Percentiles rank a stretch among this genome's conserved stretches.
Evolutionary conservation across 2,797 vertebrate species (phyloP).

Genomic region (Poeciliopsis paucimaculata): DNA sequence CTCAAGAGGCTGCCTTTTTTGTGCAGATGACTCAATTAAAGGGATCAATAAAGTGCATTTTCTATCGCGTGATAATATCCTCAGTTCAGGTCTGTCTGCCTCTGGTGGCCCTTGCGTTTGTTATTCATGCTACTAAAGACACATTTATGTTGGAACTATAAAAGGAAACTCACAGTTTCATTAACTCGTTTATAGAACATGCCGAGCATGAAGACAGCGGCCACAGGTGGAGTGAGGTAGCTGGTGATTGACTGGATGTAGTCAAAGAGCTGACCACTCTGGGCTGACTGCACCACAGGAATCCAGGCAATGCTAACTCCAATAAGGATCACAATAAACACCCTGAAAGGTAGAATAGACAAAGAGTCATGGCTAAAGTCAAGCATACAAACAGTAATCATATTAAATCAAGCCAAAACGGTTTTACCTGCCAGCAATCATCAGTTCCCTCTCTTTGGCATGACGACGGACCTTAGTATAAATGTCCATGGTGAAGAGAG

Average conservation of each 20-base stretch:
- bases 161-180: constrained; percentile 78
- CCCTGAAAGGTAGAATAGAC: constrained; percentile 70
- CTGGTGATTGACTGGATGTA: constrained; percentile 92
- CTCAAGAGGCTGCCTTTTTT: neutral
- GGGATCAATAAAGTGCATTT: neutral
- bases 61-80: neutral
- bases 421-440: constrained; percentile 90
- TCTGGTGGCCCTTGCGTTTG: too few relatives aligned
- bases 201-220: constrained; percentile 87
- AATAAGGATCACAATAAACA: constrained; percentile 88
- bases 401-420: constrained; percentile 22
- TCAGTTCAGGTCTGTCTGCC: neutral
- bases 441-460: constrained; percentile 89
- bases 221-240: constrained; percentile 89
- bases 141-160: neutral
- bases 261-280: constrained; percentile 93
- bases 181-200: constrained; percentile 91
- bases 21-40: neutral
- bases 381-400: neutral
- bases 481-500: constrained; percentile 96
- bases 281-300: constrained; percentile 87
- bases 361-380: neutral
- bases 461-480: constrained; percentile 86
- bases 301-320: constrained; percentile 94
- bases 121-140: neutral